Conservation (phyloP, 2,888 invertebrate genomes). For the Coenonympha arcania region DNA sequence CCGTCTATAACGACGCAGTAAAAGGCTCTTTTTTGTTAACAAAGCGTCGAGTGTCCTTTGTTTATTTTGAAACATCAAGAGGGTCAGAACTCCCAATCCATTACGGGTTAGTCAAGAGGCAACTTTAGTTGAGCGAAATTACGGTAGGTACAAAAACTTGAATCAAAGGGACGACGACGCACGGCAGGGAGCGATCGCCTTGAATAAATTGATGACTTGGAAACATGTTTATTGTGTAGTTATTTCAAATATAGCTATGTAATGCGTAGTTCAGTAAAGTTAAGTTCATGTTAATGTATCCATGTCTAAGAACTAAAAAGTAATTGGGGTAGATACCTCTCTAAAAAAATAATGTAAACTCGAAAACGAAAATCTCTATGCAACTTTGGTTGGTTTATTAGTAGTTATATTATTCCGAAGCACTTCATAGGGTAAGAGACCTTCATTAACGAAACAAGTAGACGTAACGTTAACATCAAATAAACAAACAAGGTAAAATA, state of each 20-base stretch:
- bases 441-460: no score
- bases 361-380: no score
- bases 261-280: no score
- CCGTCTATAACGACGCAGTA: constrained; percentile 20
- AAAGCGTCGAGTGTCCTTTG: constrained; percentile 40
- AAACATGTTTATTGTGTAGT: background rate
- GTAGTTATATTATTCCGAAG: no score
- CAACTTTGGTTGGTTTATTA: no score
- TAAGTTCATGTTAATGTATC: no score
- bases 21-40: constrained; percentile 26
- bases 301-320: no score
- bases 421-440: no score
- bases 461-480: no score
- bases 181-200: constrained; percentile 16
- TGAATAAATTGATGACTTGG: constrained; percentile 12
- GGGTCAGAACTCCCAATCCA: constrained; percentile 47
- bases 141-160: constrained; percentile 21
- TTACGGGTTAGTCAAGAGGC: constrained; percentile 44
- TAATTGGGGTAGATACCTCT: no score
- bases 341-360: no score
- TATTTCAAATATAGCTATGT: background rate
- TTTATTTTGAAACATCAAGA: constrained; percentile 50
- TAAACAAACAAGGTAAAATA: no score
- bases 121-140: constrained; percentile 26
- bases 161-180: constrained; percentile 17